Evolutionary conservation across 2,888 invertebrate species (phyloP).

Genomic region (Acanthosepion lycidas): DNA sequence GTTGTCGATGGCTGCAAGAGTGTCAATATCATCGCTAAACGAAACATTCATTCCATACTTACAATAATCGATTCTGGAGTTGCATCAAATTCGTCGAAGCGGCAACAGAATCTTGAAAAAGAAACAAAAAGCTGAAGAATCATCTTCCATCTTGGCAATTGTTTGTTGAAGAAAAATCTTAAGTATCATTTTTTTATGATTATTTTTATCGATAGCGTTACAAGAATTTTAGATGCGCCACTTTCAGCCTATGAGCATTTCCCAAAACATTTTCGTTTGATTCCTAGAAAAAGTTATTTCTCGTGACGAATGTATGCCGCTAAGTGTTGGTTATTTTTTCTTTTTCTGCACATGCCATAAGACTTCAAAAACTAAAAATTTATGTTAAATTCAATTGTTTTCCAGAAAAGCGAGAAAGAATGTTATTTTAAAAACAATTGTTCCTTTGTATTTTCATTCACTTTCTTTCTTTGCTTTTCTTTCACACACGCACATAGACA

Average conservation of each 20-base stretch:
- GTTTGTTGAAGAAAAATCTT: not conserved
- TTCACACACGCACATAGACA: not conserved
- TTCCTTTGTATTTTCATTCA: not conserved
- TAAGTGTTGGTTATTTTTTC: not conserved
- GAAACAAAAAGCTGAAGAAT: not conserved
- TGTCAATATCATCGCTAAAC: conserved; percentile 17
- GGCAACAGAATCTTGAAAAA: not conserved
- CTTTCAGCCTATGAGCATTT: not conserved
- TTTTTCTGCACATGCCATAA: not conserved
- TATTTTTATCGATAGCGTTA: not conserved
- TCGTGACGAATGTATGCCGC: too few species aligned
- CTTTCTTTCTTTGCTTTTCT: not conserved
- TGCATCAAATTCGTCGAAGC: not conserved
- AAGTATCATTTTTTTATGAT: not conserved
- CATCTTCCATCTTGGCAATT: not conserved
- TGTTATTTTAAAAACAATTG: not conserved
- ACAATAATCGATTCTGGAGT: not conserved
- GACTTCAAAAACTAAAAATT: not conserved
- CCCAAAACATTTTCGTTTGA: too few species aligned
- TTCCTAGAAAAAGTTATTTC: too few species aligned
- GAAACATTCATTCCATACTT: not conserved
- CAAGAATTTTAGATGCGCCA: not conserved
- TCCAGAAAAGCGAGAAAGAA: not conserved
- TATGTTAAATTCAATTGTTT: not conserved
- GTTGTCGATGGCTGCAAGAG: not conserved